phyloP scores from a whole-genome alignment of 2,113 vertebrate genomes.

The Phalacrocorax carbo region DNA sequence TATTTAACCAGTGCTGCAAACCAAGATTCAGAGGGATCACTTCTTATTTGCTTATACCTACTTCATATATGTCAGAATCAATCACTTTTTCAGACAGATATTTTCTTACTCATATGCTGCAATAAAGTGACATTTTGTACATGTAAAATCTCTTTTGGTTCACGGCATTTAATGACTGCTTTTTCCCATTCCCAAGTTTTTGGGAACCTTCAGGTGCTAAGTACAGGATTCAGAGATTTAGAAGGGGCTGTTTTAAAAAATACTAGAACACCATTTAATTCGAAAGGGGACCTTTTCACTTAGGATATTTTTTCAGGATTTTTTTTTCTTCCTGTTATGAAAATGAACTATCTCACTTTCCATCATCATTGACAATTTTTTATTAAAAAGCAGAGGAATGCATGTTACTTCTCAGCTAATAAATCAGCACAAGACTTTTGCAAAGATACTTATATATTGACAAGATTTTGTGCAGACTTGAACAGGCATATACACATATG shows the following conservation, averaged over 20 bases:
- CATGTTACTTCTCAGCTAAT: background rate
- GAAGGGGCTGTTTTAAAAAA: background rate
- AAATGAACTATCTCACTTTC: background rate
- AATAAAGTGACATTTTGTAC: background rate
- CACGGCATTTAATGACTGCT: background rate
- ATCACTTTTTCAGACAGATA: background rate
- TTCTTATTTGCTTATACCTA: conserved; percentile 39
- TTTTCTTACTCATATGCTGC: background rate
- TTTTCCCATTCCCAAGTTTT: background rate
- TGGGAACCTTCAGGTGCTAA: background rate
- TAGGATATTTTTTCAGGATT: background rate
- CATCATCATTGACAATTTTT: background rate
- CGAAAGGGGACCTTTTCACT: background rate
- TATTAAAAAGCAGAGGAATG: background rate
- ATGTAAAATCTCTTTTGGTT: background rate
- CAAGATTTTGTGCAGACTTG: background rate
- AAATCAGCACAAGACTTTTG: background rate
- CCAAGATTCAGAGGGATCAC: background rate
- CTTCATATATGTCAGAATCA: conserved; percentile 18
- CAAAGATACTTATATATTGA: background rate
- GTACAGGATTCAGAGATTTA: background rate
- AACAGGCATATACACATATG: background rate
- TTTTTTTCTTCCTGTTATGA: background rate
- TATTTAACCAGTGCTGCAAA: background rate
- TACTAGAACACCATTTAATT: background rate